A percentile compares a stretch with the other conserved stretches of the same genome.
Conservation (phyloP, 2,797 vertebrate species). For the Lateolabrax maculatus region DNA sequence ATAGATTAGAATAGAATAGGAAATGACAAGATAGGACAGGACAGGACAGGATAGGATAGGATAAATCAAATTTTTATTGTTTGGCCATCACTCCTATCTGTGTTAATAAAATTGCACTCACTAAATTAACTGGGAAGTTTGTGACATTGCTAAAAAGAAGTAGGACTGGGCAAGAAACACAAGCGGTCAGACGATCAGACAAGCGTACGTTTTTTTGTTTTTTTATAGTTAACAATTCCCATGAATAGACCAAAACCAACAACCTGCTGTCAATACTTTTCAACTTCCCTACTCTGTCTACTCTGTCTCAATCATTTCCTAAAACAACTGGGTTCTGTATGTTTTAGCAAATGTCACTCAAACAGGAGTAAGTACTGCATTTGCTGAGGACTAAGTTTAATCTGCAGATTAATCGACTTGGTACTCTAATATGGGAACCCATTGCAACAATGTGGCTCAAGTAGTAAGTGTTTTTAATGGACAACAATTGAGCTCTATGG, state of each 20-base stretch:
- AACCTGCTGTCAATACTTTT: background rate
- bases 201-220: background rate
- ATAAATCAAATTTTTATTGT: background rate
- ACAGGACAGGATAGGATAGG: background rate
- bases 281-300: background rate
- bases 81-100: background rate
- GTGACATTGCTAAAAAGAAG: background rate
- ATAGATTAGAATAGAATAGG: background rate
- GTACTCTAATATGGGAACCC: background rate
- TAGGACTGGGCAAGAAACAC: background rate
- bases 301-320: no score
- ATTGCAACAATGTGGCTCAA: no score
- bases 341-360: no score
- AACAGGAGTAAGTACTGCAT: no score
- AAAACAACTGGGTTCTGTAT: no score
- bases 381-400: background rate
- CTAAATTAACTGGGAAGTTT: background rate
- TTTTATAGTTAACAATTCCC: background rate
- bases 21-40: background rate
- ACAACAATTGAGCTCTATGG: no score
- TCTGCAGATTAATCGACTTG: background rate
- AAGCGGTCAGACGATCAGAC: background rate
- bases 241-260: background rate
- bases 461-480: no score
- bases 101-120: background rate